Evolutionary conservation across 2,888 invertebrate genomes (phyloP).

Genomic region (Masnerella sp.): DNA sequence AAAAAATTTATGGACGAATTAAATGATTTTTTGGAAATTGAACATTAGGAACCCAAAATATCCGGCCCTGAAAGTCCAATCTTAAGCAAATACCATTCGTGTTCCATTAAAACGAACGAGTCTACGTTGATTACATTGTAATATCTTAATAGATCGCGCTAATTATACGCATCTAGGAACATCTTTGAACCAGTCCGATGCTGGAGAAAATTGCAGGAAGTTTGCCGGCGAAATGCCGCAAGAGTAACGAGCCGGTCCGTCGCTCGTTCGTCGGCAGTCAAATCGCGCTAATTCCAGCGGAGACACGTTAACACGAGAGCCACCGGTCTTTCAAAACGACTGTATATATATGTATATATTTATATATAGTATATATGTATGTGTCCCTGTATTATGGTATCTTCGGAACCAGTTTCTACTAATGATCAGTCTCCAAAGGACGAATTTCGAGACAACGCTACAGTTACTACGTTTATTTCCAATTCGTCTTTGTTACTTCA

Average conservation of each 20-base stretch:
- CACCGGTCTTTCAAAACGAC: conserved; percentile 55
- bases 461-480: too few species aligned
- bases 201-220: conserved; percentile 55
- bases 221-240: conserved; percentile 40
- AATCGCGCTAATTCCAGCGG: conserved; percentile 52
- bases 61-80: too few species aligned
- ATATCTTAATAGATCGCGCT: conserved; percentile 41
- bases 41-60: too few species aligned
- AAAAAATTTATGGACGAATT: too few species aligned
- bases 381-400: conserved; percentile 27
- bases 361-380: conserved; percentile 9
- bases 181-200: conserved; percentile 27
- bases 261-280: conserved; percentile 47
- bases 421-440: conserved; percentile 49
- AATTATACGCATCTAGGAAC: conserved; percentile 40
- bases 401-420: conserved; percentile 55
- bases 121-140: conserved; percentile 35
- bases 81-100: conserved; percentile 4
- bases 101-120: conserved; percentile 28
- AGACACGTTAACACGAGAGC: conserved; percentile 56
- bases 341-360: conserved; percentile 19
- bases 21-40: too few species aligned
- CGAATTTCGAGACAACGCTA: too few species aligned
- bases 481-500: too few species aligned
- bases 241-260: conserved; percentile 34